Percentiles rank a stretch among this genome's conserved stretches.
These are phyloP conservation scores for Chelonus formosanus DNA, from an alignment of 2,888 invertebrate species.

Conservation along the genomic window DNA sequence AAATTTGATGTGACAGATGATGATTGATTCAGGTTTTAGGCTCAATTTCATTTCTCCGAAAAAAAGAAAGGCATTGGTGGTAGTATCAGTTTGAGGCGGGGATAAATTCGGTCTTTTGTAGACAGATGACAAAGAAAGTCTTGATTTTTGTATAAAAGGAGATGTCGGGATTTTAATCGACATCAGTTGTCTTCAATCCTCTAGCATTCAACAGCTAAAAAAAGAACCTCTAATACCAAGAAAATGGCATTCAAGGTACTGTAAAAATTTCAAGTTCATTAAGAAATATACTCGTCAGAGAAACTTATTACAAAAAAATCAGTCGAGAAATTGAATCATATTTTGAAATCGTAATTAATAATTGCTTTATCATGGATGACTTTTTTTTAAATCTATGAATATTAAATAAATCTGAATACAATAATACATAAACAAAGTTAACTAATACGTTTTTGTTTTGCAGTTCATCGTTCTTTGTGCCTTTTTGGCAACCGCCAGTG, in stretches of 20 bases:
- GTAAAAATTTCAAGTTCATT: no score
- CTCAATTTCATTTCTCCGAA: slow-evolving; percentile 3
- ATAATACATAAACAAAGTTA: no score
- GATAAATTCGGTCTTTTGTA: not conserved
- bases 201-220: not conserved
- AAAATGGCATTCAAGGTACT: slow-evolving; percentile 18
- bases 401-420: no score
- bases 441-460: slow-evolving; percentile 6
- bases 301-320: no score
- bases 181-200: slow-evolving; percentile 4
- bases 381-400: no score
- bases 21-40: not conserved
- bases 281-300: no score
- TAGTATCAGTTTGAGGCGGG: not conserved
- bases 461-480: slow-evolving; percentile 67
- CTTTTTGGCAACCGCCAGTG: slow-evolving; percentile 55
- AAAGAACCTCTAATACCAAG: not conserved
- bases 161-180: not conserved
- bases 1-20: no score
- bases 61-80: slow-evolving; percentile 2
- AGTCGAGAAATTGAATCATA: no score
- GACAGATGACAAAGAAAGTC: no score
- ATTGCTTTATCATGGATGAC: no score
- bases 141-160: slow-evolving; percentile 16
- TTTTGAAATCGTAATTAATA: no score